Evolutionary conservation across 2,113 vertebrate species (phyloP).

Genomic region (Dicaeum eximium): DNA sequence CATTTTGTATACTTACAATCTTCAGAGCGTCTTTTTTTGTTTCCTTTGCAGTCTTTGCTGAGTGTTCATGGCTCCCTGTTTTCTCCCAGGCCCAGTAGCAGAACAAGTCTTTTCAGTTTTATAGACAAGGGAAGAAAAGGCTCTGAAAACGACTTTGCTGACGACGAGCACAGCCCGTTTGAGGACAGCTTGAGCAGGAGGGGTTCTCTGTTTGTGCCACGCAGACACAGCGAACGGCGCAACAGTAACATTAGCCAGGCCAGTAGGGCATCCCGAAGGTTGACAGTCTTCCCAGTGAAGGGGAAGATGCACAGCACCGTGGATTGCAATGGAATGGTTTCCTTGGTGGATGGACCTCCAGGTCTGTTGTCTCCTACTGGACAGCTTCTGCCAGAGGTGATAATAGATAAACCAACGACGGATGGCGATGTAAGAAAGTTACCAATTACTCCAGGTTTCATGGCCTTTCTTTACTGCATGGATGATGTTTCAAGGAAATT

Average conservation of each 20-base stretch:
- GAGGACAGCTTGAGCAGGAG: slow-evolving; percentile 84
- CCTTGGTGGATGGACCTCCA: slow-evolving; percentile 78
- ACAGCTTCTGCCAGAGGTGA: slow-evolving; percentile 87
- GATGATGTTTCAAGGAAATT: background rate
- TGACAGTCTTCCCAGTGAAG: slow-evolving; percentile 63
- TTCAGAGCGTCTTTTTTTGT: background rate
- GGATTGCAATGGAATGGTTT: slow-evolving; percentile 92
- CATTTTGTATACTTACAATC: background rate
- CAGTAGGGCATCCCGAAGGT: slow-evolving; percentile 75
- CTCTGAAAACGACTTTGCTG: slow-evolving; percentile 92
- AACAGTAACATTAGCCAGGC: slow-evolving; percentile 83
- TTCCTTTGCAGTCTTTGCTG: slow-evolving; percentile 86
- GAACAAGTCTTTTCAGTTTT: slow-evolving; percentile 88
- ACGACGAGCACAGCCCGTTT: slow-evolving; percentile 91
- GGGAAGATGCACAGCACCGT: slow-evolving; percentile 88
- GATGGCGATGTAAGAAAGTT: slow-evolving; percentile 87
- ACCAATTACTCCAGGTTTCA: slow-evolving; percentile 57
- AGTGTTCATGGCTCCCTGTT: slow-evolving; percentile 87
- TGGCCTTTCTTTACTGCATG: background rate
- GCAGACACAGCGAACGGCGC: slow-evolving; percentile 72
- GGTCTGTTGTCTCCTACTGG: slow-evolving; percentile 79
- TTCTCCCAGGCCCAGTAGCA: slow-evolving; percentile 86
- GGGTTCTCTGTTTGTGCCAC: slow-evolving; percentile 84
- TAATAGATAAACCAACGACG: slow-evolving; percentile 82
- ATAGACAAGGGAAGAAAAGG: slow-evolving; percentile 69